Percentiles rank a stretch among this genome's conserved stretches.
These are phyloP conservation scores for Stictonetta naevosa DNA, from an alignment of 2,113 vertebrate genomes.

Conservation along the genomic window DNA sequence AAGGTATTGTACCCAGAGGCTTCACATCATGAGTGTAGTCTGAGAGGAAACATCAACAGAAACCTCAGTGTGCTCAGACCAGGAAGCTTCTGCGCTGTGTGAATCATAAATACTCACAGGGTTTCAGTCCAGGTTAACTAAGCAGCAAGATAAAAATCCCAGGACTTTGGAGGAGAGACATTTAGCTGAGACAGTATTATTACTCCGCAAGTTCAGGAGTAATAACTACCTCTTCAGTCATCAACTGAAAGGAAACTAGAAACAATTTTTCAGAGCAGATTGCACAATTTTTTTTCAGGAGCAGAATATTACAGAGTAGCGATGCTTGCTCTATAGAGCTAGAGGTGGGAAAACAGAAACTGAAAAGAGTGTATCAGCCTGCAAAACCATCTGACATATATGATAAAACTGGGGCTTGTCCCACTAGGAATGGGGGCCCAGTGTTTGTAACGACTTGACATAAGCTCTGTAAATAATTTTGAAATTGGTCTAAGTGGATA, in stretches of 20 bases:
- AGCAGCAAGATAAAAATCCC: neutral
- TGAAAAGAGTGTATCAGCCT: neutral
- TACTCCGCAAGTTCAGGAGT: neutral
- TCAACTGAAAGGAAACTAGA: neutral
- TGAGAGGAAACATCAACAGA: neutral
- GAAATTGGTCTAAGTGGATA: neutral
- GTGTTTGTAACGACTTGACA: neutral
- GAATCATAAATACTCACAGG: neutral
- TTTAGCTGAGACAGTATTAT: neutral
- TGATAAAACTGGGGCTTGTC: neutral
- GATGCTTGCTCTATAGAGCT: neutral
- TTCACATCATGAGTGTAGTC: neutral
- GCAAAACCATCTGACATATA: neutral
- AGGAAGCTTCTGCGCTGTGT: neutral
- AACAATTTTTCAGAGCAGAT: neutral
- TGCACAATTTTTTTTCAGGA: neutral
- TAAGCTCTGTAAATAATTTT: neutral
- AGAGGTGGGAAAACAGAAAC: neutral
- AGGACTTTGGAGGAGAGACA: neutral
- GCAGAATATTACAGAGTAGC: neutral
- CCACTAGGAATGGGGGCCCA: neutral
- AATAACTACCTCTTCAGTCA: neutral
- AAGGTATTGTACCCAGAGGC: neutral
- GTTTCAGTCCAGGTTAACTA: neutral
- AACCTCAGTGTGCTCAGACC: neutral